A percentile compares a stretch with the other conserved stretches of the same genome.
phyloP scores from a whole-genome alignment of 2,113 vertebrate genomes.

The Ceyx melanurus region DNA sequence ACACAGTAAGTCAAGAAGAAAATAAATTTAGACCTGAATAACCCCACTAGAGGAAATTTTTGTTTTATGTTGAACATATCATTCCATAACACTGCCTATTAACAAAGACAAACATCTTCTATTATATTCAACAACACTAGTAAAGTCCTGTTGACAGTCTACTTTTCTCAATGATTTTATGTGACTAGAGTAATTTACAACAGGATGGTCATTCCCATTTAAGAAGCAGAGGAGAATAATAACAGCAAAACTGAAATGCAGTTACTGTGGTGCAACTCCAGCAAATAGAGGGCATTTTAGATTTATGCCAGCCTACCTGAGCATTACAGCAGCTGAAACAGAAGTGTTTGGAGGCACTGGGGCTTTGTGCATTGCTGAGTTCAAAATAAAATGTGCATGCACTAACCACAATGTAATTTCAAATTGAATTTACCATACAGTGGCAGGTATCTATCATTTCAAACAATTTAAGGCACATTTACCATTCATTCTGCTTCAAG shows the following conservation, averaged over 20 bases:
- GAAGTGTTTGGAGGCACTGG: not conserved
- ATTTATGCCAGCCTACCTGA: not conserved
- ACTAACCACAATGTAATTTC: not conserved
- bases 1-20: not conserved
- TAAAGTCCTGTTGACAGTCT: not conserved
- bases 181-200: not conserved
- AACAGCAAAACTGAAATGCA: not conserved
- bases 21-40: not conserved
- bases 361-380: not conserved
- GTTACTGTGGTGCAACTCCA: not conserved
- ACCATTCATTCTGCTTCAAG: not conserved
- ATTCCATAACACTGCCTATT: not conserved
- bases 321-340: not conserved
- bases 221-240: not conserved
- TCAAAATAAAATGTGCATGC: not conserved
- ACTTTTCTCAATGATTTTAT: not conserved
- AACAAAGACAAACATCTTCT: not conserved
- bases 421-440: not conserved
- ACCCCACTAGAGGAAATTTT: not conserved
- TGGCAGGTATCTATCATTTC: not conserved
- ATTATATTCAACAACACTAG: not conserved
- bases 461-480: not conserved
- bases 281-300: not conserved
- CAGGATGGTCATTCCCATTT: not conserved
- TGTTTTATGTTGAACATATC: not conserved